A percentile compares a stretch with the other conserved stretches of the same genome.
These are phyloP conservation scores for Porphyrio hochstetteri DNA, from an alignment of 2,113 vertebrate genomes.

Conservation along the genomic window DNA sequence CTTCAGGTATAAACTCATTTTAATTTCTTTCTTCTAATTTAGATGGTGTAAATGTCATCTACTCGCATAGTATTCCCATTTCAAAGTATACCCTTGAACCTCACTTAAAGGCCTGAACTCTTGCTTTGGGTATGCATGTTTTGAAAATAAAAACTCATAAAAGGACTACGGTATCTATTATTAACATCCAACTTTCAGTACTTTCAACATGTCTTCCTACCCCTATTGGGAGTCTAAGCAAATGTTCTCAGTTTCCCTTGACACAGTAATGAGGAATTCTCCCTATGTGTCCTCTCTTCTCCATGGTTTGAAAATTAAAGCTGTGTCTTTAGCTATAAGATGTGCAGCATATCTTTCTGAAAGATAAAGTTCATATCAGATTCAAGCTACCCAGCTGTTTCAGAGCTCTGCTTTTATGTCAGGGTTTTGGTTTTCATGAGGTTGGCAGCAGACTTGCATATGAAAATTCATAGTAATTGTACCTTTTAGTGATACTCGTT, in stretches of 20 bases:
- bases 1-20: constrained; percentile 7
- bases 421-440: background rate
- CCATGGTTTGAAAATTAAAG: constrained; percentile 43
- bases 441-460: background rate
- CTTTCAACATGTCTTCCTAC: background rate
- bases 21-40: constrained; percentile 17
- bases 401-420: constrained; percentile 13
- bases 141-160: constrained; percentile 22
- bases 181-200: background rate
- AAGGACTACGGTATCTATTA: background rate
- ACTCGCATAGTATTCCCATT: background rate
- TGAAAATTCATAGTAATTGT: constrained; percentile 2
- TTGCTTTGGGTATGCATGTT: background rate
- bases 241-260: constrained; percentile 18
- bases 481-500: background rate
- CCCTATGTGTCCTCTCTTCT: background rate
- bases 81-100: constrained; percentile 9
- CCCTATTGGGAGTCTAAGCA: background rate
- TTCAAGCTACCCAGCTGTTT: constrained; percentile 13
- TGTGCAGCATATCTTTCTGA: background rate
- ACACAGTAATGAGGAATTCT: constrained; percentile 25
- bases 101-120: background rate
- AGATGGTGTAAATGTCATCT: background rate
- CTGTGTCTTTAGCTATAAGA: background rate
- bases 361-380: constrained; percentile 35